Evolutionary conservation across 2,797 vertebrate species (phyloP).

Genomic region (Furcifer pardalis): DNA sequence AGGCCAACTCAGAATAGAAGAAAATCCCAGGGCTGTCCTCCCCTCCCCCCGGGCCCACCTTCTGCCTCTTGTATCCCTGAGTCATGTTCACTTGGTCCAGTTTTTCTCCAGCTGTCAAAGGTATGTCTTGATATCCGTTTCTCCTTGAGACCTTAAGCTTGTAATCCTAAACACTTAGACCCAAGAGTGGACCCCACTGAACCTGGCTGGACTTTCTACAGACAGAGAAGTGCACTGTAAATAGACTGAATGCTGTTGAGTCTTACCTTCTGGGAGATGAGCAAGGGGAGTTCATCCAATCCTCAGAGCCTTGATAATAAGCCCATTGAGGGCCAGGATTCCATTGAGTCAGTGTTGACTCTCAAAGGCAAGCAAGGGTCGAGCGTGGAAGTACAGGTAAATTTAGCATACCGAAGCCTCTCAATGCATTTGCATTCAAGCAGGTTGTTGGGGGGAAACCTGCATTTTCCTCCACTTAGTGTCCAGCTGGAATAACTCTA

Average conservation of each 20-base stretch:
- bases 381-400: background rate
- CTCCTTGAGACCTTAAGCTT: background rate
- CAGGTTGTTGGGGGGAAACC: background rate
- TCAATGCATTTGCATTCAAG: background rate
- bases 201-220: background rate
- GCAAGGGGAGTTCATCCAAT: background rate
- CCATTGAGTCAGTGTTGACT: background rate
- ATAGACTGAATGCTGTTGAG: background rate
- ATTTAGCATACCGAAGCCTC: no score
- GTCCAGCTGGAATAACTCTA: background rate
- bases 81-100: background rate
- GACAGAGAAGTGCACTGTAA: background rate
- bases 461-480: background rate
- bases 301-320: background rate
- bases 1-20: background rate
- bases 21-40: no score
- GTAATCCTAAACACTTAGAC: background rate
- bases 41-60: no score
- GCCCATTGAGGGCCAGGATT: background rate
- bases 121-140: background rate
- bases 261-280: background rate
- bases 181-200: background rate
- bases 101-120: background rate
- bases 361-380: background rate
- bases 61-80: background rate